Evolutionary conservation across 2,888 invertebrate genomes (phyloP), one percentile per base, ranked within the genome.

Genomic region (Alitta virens): DNA sequence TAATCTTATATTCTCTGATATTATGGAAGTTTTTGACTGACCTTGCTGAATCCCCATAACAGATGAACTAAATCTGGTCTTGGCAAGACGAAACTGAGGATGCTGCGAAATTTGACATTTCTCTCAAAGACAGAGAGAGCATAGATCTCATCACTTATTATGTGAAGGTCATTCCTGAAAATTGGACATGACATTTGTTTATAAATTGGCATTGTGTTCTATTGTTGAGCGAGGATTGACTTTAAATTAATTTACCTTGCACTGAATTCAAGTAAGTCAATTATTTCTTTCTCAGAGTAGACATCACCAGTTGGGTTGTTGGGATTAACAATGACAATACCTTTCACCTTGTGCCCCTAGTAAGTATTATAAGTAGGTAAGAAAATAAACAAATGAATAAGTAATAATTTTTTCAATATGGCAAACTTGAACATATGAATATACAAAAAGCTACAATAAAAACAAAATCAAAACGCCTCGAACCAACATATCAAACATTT

Each of bases 21-120:
- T n/a, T n/a, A n/a, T n/a, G n/a, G n/a, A n/a, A n/a, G n/a, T n/a
- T n/a, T n/a, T n/a, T 16, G 42, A 55, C 60, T 43, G 12, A 75
- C 76, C 69, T 77, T 78, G 65, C 74, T 74, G 40, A 75, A 69
- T 42, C 77, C 74, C 77, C 78, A 78, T 21, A 76, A 26, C 53
- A 76, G 66, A 57, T 74, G 74, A 5, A 69, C 67, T 51, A 70
- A 63, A 23, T 69, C 56, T 2, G 71, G 70, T 56, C 75, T 72
- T 23, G 74, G 75, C 9, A 72, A 40, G 2, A 60, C 54, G 52
- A 74, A 65, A 25, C 67, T 62, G 2, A 76, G 66, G 21, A 74
- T 69, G 62, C 75, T 74, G 55, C 64, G 63, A 58, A 64, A 68
- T 27, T 56, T 67, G 25, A 65, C 59, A 42, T 63, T 33, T 14